Percentiles rank a stretch among this genome's conserved stretches.
phyloP scores from a whole-genome alignment of 35 echinoderm and acorn worm genomes.

The Acanthaster planci region DNA sequence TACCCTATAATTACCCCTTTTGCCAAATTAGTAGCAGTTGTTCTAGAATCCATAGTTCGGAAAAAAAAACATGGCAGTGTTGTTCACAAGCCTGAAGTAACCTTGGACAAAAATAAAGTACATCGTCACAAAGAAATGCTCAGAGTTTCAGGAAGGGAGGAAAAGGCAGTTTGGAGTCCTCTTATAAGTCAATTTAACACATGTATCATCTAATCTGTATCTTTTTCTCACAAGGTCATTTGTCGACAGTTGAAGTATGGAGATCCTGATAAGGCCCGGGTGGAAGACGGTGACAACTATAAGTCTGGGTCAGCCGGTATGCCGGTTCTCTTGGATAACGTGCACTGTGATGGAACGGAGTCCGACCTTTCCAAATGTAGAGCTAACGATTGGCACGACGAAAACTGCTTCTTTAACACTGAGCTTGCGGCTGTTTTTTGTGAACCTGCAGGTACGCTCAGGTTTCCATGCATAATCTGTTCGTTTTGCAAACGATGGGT shows the following conservation, averaged over 20 bases:
- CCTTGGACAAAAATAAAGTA: not conserved
- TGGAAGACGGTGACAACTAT: not conserved
- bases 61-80: not conserved
- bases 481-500: too few species aligned
- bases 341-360: not conserved
- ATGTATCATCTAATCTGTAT: not conserved
- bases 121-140: not conserved
- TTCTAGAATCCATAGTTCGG: not conserved
- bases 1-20: too few species aligned
- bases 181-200: not conserved
- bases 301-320: constrained; percentile 9
- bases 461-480: too few species aligned
- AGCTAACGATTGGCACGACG: not conserved
- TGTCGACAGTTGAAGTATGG: constrained; percentile 11
- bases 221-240: not conserved
- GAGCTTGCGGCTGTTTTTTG: constrained; percentile 5
- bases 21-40: too few species aligned
- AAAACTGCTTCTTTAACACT: not conserved
- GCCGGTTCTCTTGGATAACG: not conserved
- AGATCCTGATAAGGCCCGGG: not conserved
- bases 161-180: not conserved
- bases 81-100: not conserved
- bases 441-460: constrained; percentile 8
- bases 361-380: not conserved
- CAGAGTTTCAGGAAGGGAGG: not conserved